Percentiles rank a stretch among this genome's conserved stretches.
Evolutionary conservation across 2,797 vertebrate genomes (phyloP).

Genomic region (Ambastaia sidthimunki): DNA sequence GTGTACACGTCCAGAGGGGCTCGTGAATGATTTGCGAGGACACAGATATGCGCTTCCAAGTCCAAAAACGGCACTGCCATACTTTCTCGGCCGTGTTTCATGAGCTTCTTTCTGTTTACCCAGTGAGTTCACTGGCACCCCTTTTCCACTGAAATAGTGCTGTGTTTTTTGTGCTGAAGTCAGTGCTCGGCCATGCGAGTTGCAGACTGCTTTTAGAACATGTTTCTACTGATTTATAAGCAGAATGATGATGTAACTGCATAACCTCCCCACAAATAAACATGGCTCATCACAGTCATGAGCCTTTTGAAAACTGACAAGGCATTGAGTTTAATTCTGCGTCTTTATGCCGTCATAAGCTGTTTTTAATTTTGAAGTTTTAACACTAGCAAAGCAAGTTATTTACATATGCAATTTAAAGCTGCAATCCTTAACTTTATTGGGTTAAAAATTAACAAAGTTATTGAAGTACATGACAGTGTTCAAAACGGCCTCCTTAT

Average conservation of each 20-base stretch:
- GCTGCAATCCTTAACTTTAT: no score
- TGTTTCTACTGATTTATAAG: not conserved
- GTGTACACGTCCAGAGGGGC: slow-evolving; percentile 49
- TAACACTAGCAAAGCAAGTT: no score
- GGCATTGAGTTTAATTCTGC: not conserved
- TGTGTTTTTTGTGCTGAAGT: not conserved
- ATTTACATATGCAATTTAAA: no score
- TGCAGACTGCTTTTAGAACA: not conserved
- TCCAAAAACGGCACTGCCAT: slow-evolving; percentile 61
- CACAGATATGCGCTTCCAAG: slow-evolving; percentile 50
- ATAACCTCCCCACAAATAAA: not conserved
- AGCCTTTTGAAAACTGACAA: not conserved
- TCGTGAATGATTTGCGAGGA: slow-evolving; percentile 62
- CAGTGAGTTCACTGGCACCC: slow-evolving; percentile 61
- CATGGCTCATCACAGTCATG: not conserved
- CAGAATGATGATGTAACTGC: not conserved
- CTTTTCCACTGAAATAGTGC: slow-evolving; percentile 31
- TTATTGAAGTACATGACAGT: no score
- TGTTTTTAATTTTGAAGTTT: not conserved
- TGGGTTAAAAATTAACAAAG: no score
- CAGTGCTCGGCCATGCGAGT: not conserved
- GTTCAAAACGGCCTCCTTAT: no score
- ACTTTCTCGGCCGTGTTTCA: slow-evolving; percentile 58
- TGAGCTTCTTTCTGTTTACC: slow-evolving; percentile 60
- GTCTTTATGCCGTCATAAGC: not conserved